Evolutionary conservation across 2,888 invertebrate genomes (phyloP).

Genomic region (Glyphotaelius pellucidus): DNA sequence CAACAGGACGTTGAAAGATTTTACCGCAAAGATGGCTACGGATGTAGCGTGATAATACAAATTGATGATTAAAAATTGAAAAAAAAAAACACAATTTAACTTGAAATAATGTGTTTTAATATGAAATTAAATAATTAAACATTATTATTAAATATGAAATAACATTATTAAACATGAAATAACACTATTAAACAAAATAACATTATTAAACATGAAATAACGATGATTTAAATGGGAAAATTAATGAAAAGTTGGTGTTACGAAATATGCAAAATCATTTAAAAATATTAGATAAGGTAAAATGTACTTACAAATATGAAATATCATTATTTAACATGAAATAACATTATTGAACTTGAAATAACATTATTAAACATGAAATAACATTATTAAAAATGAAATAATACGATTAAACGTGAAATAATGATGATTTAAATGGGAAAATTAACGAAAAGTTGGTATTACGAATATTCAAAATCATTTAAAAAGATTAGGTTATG

Average conservation of each 20-base stretch:
- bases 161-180: neutral
- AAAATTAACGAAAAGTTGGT: neutral
- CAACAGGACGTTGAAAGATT: neutral
- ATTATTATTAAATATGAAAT: neutral
- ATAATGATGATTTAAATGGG: neutral
- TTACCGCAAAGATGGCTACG: neutral
- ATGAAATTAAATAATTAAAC: too few species aligned
- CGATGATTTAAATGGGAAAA: neutral
- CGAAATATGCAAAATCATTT: too few species aligned
- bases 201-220: neutral
- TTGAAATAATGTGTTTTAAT: too few species aligned
- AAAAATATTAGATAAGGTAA: too few species aligned
- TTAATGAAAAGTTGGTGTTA: too few species aligned
- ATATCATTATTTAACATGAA: neutral
- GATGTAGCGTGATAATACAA: neutral
- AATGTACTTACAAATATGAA: neutral
- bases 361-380: neutral
- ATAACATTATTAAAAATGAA: neutral
- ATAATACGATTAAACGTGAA: too few species aligned
- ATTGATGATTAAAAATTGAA: too few species aligned
- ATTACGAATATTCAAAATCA: neutral
- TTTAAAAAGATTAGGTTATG: neutral
- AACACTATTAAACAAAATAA: neutral
- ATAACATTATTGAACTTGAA: too few species aligned
- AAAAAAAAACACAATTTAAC: too few species aligned